Evolutionary conservation across 2,113 vertebrate genomes (phyloP), one percentile per base, ranked within the genome.

Genomic region (Zeus faber): DNA sequence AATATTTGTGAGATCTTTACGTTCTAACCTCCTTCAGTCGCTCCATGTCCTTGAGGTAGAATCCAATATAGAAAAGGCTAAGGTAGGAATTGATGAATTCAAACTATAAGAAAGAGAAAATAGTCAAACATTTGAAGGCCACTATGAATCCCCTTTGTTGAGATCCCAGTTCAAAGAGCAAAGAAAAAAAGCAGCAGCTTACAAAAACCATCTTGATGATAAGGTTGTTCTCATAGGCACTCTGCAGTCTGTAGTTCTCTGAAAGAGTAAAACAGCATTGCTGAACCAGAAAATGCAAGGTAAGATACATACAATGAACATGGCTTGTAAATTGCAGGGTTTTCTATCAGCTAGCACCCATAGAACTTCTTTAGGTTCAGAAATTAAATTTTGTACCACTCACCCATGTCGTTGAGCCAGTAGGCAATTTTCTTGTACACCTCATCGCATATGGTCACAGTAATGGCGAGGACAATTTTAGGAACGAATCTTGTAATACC

Each of bases 31-130:
- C 96, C 77, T 96, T 98, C 26, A 98, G 90, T 54, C 95, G 90
- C 66, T 98, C 95, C 95, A 98, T 96, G 85, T 98, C 96, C 81
- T 96, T 97, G 94, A 98, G 96, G 94, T 98, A 98, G 95, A 98
- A 98, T 57, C 93, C 96, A 9, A 98, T 98, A 87, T 98, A 98
- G 90, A 98, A 98, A 89, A 98, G 95, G 85, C 96, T 97, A 80
- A 98, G 91, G 83, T 98, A 98, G 9, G 96, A 98, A 85, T 98
- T 98, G 86, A 98, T 91, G 80, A 98, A 98, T 79, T 98, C 95
- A 87, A 98, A 98, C 96, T 98, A 87, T 0, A 67, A 70, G 16
- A 74, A 58, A 1, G 29, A 3, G 26, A 39, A 46, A 20, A 51
- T 4, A 48, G 29, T 54, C 6, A 50, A 54, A 43, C 2, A 22